Conservation (phyloP, 2,888 invertebrate species). For the Caenorhabditis sp. region DNA sequence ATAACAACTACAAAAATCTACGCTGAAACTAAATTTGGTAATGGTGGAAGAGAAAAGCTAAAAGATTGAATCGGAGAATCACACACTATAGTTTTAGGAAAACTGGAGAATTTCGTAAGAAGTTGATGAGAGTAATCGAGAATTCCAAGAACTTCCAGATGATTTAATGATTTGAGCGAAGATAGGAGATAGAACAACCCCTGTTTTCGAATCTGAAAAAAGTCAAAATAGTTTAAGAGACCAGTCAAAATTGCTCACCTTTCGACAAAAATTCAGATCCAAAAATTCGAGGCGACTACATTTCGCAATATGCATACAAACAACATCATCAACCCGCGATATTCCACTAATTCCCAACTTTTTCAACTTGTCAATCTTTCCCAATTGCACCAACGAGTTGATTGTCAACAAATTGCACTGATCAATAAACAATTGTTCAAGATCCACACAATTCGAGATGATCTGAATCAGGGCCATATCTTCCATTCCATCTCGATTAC, state of each 20-base stretch:
- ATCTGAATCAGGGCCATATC: conserved; percentile 15
- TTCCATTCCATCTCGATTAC: conserved; percentile 30
- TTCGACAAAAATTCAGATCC: conserved; percentile 29
- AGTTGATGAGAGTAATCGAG: conserved; percentile 34
- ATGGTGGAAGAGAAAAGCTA: conserved; percentile 25
- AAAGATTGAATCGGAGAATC: conserved; percentile 21
- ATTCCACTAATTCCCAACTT: conserved; percentile 30
- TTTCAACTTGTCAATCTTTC: conserved; percentile 13
- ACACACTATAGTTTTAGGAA: conserved; percentile 29
- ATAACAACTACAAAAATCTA: conserved; percentile 2
- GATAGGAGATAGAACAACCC: conserved; percentile 26
- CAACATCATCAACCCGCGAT: conserved; percentile 23
- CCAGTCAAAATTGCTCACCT: conserved; percentile 19
- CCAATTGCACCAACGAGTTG: conserved; percentile 13
- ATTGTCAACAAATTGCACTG: conserved; percentile 18
- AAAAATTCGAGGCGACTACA: conserved; percentile 18
- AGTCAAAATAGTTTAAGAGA: not conserved
- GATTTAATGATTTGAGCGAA: conserved; percentile 12
- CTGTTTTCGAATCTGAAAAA: conserved; percentile 16
- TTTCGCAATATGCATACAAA: conserved; percentile 21
- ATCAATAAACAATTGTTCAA: conserved; percentile 17
- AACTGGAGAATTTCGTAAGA: conserved; percentile 9
- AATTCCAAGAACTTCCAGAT: conserved; percentile 39
- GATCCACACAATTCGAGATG: conserved; percentile 5
- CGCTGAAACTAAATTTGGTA: conserved; percentile 18